Base-by-base conservation (phyloP, 2,888 invertebrate genomes). In the Hyalella azteca region DNA sequence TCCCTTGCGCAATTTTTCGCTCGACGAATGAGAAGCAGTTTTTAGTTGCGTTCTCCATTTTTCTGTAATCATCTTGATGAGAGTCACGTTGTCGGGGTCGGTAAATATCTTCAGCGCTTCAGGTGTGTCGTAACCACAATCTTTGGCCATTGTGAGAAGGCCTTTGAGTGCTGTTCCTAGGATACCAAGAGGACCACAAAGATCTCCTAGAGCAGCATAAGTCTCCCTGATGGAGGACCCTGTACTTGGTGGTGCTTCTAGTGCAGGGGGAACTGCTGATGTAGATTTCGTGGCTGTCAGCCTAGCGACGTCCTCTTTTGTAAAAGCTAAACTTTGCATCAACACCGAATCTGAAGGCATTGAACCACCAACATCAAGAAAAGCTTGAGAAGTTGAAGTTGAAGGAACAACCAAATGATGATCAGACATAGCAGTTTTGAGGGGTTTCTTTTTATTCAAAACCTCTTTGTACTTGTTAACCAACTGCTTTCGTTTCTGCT, bases 311-410 rank as follows among this genome's bases (percentile, higher is more conserved):
- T 11, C 15, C 15, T 19, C 22, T 59, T 59, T 59, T 15, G 59
- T 22, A 41, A 45, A 75, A 1, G 40, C 45, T n/a, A 75, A 75
- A 45, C 75, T 75, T 45, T 75, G 75, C 75, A 75, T 75, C n/a
- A 75, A 36, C n/a, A 75, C 75, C 0, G 75, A 75, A 45, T 41
- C 75, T n/a, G 66, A 36, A 3, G 66, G 19, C 36, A 66, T 13
- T 1, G 36, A 66, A 26, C 54, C 54, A 7, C 9, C 1, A 54
- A 54, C 54, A n/a, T n/a, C n/a, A n/a, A n/a, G n/a, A n/a, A n/a
- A n/a, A n/a, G n/a, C n/a, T 49, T 7, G 49, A 19, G 9, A 13
- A 54, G 54, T 26, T 19, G 73, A 39, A 9, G 22, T 39, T 15
- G 11, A 40, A n/a, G 73, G 1, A 40, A 11, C 2, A n/a, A 0